Evolutionary conservation across 2,888 invertebrate species (phyloP), one percentile per base, ranked within the genome.

Genomic region (Caenorhabditis imperialis): DNA sequence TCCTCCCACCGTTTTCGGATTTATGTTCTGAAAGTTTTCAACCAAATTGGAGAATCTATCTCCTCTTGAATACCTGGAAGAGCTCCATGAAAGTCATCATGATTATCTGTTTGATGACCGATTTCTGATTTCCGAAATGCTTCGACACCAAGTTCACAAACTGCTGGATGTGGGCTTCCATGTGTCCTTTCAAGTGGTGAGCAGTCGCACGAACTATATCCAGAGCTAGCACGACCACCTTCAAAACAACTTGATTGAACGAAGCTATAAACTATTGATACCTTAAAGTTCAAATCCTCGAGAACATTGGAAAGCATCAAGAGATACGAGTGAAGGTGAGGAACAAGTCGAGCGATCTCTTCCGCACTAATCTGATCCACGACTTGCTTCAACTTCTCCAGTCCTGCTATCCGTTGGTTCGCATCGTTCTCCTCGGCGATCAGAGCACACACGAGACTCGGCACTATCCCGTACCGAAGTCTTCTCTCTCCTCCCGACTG

Each of bases 301-400:
- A 92, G 90, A 20, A 91, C 86, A 53, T 89, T 88, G 42, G 89
- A 89, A 22, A 93, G 89, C 27, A 92, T 91, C 80, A 91, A 90
- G 63, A 93, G 89, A 73, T 93, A 90, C 27, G 91, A 90, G 77
- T 91, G 91, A 84, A 93, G 89, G 86, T 92, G 90, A 2, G 92
- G 91, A 83, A 92, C 91, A 51, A 92, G 90, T 90, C 90, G 63
- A 12, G 61, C 54, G 10, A 81, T 67, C 10, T 85, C 84, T 25
- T 81, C 79, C 1, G 63, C 62, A 1, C 45, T 69, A 33, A 88
- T 84, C 44, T 87, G 86, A 62, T 83, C 84, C 33, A 93, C 88
- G 33, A 91, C 89, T 16, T 89, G 89, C 73, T 91, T 90, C 48
- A 92, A 89, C 81, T 80, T 80, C 53, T 82, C 82, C n/a, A 82